Evolutionary conservation across 2,797 vertebrate species (phyloP).

Genomic region (Gallinago stenura): DNA sequence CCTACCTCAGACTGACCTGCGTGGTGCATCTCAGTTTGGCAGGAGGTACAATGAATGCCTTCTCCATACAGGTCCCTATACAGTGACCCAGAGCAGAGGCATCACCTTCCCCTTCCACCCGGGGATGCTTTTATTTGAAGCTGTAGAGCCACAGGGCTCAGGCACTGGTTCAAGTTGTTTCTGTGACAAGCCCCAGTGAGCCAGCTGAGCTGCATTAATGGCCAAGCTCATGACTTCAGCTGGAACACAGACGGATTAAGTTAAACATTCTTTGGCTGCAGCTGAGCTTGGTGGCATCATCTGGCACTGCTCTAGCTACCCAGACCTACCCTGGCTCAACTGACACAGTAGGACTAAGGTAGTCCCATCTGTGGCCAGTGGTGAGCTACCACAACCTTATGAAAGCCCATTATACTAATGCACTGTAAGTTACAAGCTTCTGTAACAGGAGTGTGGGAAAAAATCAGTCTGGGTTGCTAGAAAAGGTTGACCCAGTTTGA

Average conservation of each 20-base stretch:
- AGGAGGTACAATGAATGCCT: accelerated
- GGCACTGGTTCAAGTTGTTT: neutral
- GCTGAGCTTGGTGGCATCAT: neutral
- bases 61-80: neutral
- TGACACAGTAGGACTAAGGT: neutral
- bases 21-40: neutral
- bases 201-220: neutral
- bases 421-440: neutral
- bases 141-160: neutral
- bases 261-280: neutral
- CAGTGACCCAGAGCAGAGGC: accelerated
- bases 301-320: neutral
- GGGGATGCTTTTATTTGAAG: neutral
- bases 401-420: neutral
- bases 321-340: neutral
- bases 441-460: neutral
- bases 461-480: neutral
- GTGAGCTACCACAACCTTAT: neutral
- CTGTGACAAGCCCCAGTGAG: neutral
- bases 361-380: neutral
- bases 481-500: neutral
- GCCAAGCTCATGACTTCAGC: neutral
- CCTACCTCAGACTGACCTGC: neutral
- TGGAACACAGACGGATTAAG: neutral
- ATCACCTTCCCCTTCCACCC: neutral